These are phyloP conservation scores for Itoplectis maculator DNA, from an alignment of 2,888 invertebrate species.

Conservation along the genomic window DNA sequence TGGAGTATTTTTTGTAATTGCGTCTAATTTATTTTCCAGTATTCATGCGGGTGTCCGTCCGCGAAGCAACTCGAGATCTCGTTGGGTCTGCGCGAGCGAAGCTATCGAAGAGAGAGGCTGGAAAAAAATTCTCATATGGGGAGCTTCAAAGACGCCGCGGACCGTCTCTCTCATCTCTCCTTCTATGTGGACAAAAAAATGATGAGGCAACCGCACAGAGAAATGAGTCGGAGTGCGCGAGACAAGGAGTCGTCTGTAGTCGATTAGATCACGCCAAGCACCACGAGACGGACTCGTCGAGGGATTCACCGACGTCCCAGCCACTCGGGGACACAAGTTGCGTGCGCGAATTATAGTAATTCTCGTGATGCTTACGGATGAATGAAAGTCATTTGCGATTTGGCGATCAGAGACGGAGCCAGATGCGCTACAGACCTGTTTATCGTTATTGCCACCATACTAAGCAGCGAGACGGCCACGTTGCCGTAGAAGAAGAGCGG, in stretches of 20 bases:
- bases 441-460: slow-evolving; percentile 95
- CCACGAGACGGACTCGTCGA: not conserved
- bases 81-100: slow-evolving; percentile 10
- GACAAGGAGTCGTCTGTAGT: slow-evolving; percentile 67
- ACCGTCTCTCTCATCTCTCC: not conserved
- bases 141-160: slow-evolving; percentile 60
- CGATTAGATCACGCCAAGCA: slow-evolving; percentile 61
- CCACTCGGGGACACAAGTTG: slow-evolving; percentile 30
- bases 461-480: slow-evolving; percentile 93
- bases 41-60: slow-evolving; percentile 21
- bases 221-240: slow-evolving; percentile 57
- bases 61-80: slow-evolving; percentile 34
- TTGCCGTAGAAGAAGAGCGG: slow-evolving; percentile 96
- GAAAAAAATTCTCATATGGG: slow-evolving; percentile 48
- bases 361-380: slow-evolving; percentile 29
- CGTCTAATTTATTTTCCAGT: slow-evolving; percentile 44
- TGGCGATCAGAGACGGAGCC: not conserved
- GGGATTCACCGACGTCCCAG: not conserved
- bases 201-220: slow-evolving; percentile 45
- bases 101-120: slow-evolving; percentile 15
- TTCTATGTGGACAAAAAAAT: slow-evolving; percentile 64
- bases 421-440: slow-evolving; percentile 91
- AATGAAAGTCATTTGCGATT: slow-evolving; percentile 13
- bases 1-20: not conserved
- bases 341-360: slow-evolving; percentile 38